Evolutionary conservation across 2,888 invertebrate genomes (phyloP), one percentile per base, ranked within the genome.

Genomic region (Cephalotes varians): DNA sequence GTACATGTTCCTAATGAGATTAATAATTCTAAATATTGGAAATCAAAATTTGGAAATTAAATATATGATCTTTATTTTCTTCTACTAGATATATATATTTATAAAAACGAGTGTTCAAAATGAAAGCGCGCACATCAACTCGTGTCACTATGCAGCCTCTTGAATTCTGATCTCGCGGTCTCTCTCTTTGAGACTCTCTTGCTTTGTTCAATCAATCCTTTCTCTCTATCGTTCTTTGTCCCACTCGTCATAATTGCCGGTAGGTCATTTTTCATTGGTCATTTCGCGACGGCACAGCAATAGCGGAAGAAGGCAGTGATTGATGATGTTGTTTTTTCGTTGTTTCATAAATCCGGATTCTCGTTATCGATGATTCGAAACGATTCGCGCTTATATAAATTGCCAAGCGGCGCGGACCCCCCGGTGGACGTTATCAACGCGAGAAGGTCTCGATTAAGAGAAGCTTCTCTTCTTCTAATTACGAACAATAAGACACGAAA

Each of bases 261-360:
- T 84, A 81, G 90, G 89, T 92, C 92, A 92, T 92, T 92, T 92
- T 92, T 92, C 92, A 92, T 87, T 86, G 87, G 90, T 86, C 86
- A 87, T 91, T 90, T 91, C 87, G 64, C 51, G 65, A 64, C 82
- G 81, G 64, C 79, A 74, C 76, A 83, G 21, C 25, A 9, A 40
- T 83, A 69, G 64, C 58, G 65, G 85, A 86, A 83, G 83, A 86
- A 85, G 80, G 58, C 51, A 85, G 82, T 91, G 91, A 91, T 91
- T 89, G 88, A 91, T 90, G 91, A 87, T 77, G 80, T 81, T 85
- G 85, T 83, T 88, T 88, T 85, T 87, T 86, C 82, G 83, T 88
- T 85, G 86, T 88, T 89, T 90, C 91, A 87, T 85, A 89, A 89
- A 90, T 88, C 89, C 83, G 87, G 83, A 90, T 91, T 88, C 88